Evolutionary conservation across 2,888 invertebrate genomes (phyloP), one percentile per base, ranked within the genome.

Genomic region (Zaprionus bogoriensis): DNA sequence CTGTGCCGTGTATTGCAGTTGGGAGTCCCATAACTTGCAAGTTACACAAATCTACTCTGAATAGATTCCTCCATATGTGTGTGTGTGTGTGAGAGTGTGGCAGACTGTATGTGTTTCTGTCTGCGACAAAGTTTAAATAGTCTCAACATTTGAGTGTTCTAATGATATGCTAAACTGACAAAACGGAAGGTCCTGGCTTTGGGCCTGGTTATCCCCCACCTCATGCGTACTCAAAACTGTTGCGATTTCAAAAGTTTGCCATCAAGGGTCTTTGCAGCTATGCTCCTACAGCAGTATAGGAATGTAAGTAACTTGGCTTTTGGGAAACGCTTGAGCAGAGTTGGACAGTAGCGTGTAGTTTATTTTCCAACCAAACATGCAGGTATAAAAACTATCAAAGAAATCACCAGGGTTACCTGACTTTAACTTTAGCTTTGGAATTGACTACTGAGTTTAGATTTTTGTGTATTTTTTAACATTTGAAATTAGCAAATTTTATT

Each of bases 81-180:
- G 38, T 39, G 22, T 22, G 14, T 17, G 42, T 36, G 41, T 47
- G n/a, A n/a, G n/a, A n/a, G n/a, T n/a, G n/a, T n/a, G n/a, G n/a
- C n/a, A n/a, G n/a, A n/a, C n/a, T n/a, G 39, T 14, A 0, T 53
- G 22, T 39, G 19, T 45, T 12, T 46, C n/a, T 25, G 20, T 28
- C 46, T 66, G 54, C 3, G 27, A 46, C 39, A 85, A 85, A 81
- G 60, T 81, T 81, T 82, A 79, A 80, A 81, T 79, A 83, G 86
- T 79, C 86, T 66, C 71, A 69, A 9, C 67, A 84, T 87, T 82
- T 68, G 78, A 78, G 85, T 67, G 67, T 55, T 64, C 76, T 81
- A 83, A 83, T 84, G 76, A 78, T 83, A 87, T 74, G 73, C 68
- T 83, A 83, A 87, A 71, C 75, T 80, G 68, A 25, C 76, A 73